These are phyloP conservation scores for Phalacrocorax pelagicus DNA, from an alignment of 2,113 vertebrate genomes.

Conservation along the genomic window DNA sequence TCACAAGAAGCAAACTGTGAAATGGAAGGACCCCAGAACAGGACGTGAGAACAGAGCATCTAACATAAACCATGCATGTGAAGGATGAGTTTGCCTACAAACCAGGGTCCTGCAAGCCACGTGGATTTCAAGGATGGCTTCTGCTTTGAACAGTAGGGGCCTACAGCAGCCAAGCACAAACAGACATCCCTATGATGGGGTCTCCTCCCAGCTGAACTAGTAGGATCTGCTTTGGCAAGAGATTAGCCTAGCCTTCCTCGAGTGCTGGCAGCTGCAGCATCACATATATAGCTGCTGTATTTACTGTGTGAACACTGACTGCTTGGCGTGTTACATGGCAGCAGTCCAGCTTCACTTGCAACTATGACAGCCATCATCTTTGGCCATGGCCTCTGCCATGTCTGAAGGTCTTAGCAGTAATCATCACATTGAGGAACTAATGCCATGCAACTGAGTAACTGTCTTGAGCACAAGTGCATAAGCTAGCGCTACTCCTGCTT, in stretches of 20 bases:
- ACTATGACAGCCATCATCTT: not conserved
- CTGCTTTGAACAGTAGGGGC: not conserved
- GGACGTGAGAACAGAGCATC: not conserved
- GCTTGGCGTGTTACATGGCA: not conserved
- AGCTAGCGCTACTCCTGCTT: not conserved
- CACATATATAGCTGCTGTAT: not conserved
- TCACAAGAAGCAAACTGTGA: not conserved
- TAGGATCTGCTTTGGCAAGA: not conserved
- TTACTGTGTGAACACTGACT: not conserved
- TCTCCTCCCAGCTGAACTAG: not conserved
- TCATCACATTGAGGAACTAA: not conserved
- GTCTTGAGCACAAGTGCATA: not conserved
- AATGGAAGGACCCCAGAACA: not conserved
- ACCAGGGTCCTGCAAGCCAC: not conserved
- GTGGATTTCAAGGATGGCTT: not conserved
- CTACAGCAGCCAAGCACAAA: not conserved
- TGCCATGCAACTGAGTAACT: not conserved
- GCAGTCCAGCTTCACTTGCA: not conserved
- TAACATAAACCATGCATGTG: not conserved
- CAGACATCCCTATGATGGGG: not conserved
- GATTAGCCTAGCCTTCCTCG: not conserved
- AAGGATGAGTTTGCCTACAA: not conserved
- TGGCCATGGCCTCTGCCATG: not conserved
- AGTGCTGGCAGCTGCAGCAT: not conserved
- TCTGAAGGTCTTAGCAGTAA: not conserved